Base-by-base conservation (phyloP, 2,113 vertebrate genomes). In the Jacana jacana region DNA sequence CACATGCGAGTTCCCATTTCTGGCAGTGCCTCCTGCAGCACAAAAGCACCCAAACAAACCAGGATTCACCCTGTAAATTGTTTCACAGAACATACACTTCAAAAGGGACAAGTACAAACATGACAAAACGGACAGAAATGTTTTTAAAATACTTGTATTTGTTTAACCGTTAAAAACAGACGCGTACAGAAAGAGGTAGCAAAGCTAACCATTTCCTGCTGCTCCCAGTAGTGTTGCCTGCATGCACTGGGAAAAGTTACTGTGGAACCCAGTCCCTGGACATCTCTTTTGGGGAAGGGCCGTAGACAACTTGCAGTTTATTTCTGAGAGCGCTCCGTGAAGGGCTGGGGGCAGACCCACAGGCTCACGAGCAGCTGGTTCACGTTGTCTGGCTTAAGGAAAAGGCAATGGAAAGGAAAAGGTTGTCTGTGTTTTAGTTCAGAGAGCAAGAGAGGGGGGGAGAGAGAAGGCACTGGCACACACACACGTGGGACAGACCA, bases 141-240 rank as follows among this genome's bases (percentile, higher is more conserved):
- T 63, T 90, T 88, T 89, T 61, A 81, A 92, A 96, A 97, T 91
- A 58, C 37, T 60, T 95, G 6, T 73, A 95, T 95, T 96, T 95
- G 81, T 92, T 85, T 73, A 97, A 97, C 95, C 82, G 82, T 96
- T 97, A 90, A 96, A 97, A 97, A 88, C 91, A 95, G 87, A 88
- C 89, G 86, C 25, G 31, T 48, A 82, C 60, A 86, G 82, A 91
- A 95, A 97, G 84, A 97, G 94, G 94, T 87, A 96, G 90, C 68
- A 54, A 93, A 89, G 54, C 75, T 51, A 82, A 84, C 73, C 84
- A 70, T 28, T 51, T 73, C 77, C 65, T 46, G 80, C 51, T 33
- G 35, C 69, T 81, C 80, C 80, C 11, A 5, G 49, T 54, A 90
- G 79, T 37, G 86, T n/a, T 37, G 72, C 86, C 87, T 83, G 86